These are phyloP conservation scores for Sandelia bainsii DNA, from an alignment of 2,797 vertebrate genomes.

Conservation along the genomic window DNA sequence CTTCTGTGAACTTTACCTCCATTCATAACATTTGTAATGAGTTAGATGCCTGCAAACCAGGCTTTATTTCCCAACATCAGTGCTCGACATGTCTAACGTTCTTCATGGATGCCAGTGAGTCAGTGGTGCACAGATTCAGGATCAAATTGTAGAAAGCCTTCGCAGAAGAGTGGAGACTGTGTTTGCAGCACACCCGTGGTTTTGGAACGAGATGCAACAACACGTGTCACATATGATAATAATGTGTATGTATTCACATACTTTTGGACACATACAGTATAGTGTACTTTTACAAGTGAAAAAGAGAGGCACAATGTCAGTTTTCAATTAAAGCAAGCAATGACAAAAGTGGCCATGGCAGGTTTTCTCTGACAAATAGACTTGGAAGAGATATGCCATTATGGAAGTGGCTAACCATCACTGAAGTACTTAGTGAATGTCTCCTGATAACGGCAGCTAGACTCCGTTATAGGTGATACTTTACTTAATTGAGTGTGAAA, in stretches of 20 bases:
- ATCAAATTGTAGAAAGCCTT: not conserved
- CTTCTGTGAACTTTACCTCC: not conserved
- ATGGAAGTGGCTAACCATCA: slow-evolving; percentile 75
- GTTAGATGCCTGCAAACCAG: not conserved
- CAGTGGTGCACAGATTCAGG: too few species aligned
- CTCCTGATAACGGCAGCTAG: slow-evolving; percentile 72
- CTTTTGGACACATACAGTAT: slow-evolving; percentile 1
- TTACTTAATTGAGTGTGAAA: slow-evolving; percentile 81
- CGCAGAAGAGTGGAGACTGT: not conserved
- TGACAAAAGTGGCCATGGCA: slow-evolving; percentile 53
- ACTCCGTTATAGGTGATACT: slow-evolving; percentile 79
- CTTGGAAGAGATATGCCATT: slow-evolving; percentile 63
- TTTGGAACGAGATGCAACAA: slow-evolving; percentile 1
- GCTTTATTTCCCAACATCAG: not conserved
- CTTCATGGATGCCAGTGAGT: too few species aligned
- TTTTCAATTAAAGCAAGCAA: slow-evolving; percentile 61
- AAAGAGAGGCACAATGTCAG: slow-evolving; percentile 39
- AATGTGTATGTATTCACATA: not conserved
- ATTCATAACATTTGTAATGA: slow-evolving; percentile 5
- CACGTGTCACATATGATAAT: not conserved
- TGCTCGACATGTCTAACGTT: not conserved
- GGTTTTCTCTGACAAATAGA: slow-evolving; percentile 70
- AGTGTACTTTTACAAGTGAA: slow-evolving; percentile 5
- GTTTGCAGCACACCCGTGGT: not conserved
- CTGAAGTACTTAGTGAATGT: slow-evolving; percentile 75